Percentiles rank a stretch among this genome's conserved stretches.
Evolutionary conservation across 1,140 invertebrate species (phyloP).

Genomic region (Leptonema lineaticorne): DNA sequence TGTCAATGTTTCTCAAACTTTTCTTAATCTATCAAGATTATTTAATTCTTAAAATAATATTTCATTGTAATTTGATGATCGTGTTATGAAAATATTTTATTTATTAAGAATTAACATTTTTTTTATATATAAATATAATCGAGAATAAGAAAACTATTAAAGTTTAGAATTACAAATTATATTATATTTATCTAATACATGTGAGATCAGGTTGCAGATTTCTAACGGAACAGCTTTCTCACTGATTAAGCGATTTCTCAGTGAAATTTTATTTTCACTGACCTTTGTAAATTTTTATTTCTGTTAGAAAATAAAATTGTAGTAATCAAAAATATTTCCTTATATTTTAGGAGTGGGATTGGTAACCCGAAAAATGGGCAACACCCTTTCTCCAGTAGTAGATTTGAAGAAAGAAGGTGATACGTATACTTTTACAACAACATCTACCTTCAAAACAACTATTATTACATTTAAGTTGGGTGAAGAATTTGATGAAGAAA

Average conservation of each 20-base stretch:
- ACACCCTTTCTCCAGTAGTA: conserved; percentile 68
- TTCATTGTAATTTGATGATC: not conserved
- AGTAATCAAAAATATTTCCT: conserved; percentile 1
- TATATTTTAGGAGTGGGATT: conserved; percentile 68
- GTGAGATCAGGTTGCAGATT: not conserved
- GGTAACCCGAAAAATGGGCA: conserved; percentile 72
- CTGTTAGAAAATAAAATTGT: too few species aligned
- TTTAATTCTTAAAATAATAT: not conserved
- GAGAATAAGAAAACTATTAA: not conserved
- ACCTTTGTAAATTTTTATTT: too few species aligned
- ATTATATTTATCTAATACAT: not conserved
- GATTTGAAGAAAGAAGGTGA: conserved; percentile 67
- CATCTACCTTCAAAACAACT: conserved; percentile 80
- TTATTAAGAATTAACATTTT: not conserved
- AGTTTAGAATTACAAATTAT: not conserved
- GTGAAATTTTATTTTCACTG: too few species aligned
- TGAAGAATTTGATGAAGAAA: conserved; percentile 80
- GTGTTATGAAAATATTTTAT: not conserved
- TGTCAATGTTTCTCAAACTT: not conserved
- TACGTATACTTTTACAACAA: conserved; percentile 69
- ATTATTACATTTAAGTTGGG: conserved; percentile 78
- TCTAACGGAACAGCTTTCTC: not conserved
- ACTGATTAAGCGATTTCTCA: too few species aligned
- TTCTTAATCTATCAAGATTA: not conserved
- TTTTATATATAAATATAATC: not conserved